Evolutionary conservation across 2,113 vertebrate genomes (phyloP).

Genomic region (Cromileptes altivelis): DNA sequence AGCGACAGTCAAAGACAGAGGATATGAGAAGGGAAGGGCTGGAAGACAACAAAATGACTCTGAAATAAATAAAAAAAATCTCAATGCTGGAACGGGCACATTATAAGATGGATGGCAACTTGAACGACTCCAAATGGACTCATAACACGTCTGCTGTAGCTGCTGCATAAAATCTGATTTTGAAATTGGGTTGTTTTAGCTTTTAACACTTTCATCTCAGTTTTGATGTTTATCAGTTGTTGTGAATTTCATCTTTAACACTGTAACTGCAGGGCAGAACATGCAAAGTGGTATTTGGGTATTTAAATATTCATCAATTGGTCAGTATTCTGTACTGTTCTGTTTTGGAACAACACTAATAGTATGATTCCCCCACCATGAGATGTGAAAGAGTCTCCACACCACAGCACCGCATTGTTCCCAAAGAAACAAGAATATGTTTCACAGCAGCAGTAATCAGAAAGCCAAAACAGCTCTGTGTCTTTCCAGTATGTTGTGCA

Average conservation of each 20-base stretch:
- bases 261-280: neutral
- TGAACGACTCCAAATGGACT: conserved; percentile 64
- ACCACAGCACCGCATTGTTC: neutral
- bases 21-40: conserved; percentile 60
- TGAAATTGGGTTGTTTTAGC: conserved; percentile 41
- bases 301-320: conserved; percentile 14
- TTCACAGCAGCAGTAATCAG: conserved; percentile 28
- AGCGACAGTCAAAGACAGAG: conserved; percentile 72
- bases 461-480: neutral
- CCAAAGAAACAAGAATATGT: neutral
- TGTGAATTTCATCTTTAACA: conserved; percentile 5
- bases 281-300: conserved; percentile 2
- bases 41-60: conserved; percentile 71
- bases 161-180: conserved; percentile 35
- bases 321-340: neutral
- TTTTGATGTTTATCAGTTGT: conserved; percentile 18
- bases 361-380: neutral
- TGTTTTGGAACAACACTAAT: conserved; percentile 10
- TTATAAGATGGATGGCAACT: conserved; percentile 56
- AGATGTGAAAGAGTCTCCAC: neutral
- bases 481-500: neutral
- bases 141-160: conserved; percentile 58
- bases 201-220: conserved; percentile 45
- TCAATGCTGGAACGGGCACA: conserved; percentile 32
- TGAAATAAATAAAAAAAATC: conserved; percentile 9